phyloP scores from a whole-genome alignment of 2,113 vertebrate species.

The Alectura lathami region DNA sequence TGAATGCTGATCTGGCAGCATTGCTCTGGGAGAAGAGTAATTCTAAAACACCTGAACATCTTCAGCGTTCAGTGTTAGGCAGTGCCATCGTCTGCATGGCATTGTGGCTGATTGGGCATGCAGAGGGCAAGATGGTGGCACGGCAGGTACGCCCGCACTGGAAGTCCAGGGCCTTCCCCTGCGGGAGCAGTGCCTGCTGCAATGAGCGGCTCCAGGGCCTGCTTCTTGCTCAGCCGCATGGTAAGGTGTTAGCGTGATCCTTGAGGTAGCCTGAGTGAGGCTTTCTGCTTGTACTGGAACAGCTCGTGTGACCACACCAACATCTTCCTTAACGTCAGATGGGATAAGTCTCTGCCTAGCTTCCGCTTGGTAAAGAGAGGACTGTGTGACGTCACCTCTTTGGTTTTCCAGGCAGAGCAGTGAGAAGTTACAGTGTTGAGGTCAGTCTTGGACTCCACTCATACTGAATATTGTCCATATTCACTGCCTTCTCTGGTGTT shows the following conservation, averaged over 20 bases:
- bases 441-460: fast-evolving
- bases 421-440: neutral
- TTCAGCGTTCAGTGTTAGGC: neutral
- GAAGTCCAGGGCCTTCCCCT: neutral
- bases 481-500: neutral
- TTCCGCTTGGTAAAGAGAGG: fast-evolving
- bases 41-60: neutral
- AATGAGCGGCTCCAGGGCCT: neutral
- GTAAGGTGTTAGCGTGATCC: neutral
- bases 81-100: fast-evolving
- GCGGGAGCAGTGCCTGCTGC: neutral
- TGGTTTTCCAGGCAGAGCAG: neutral
- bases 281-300: neutral
- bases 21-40: neutral
- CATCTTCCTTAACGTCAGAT: neutral
- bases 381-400: neutral
- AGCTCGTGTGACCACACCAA: fast-evolving
- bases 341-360: neutral
- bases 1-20: neutral
- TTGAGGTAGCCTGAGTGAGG: fast-evolving
- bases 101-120: too few relatives aligned
- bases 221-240: neutral
- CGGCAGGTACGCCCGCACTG: too few relatives aligned
- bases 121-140: neutral
- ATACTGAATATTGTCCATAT: neutral